phyloP scores from a whole-genome alignment of 2,888 invertebrate species.

The Athalia circularis region DNA sequence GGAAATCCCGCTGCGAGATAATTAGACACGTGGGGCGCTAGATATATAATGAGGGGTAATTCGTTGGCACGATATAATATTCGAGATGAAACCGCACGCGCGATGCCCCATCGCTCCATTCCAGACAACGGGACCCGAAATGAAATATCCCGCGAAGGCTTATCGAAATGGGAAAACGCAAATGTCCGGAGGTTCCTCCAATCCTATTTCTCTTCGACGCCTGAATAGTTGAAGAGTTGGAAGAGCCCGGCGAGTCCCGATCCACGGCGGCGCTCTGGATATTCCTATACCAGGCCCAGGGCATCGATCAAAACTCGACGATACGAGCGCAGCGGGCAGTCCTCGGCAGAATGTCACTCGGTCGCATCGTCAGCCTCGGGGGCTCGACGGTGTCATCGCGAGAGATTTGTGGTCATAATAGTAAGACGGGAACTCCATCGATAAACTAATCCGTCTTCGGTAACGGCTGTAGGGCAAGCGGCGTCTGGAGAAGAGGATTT shows the following conservation, averaged over 20 bases:
- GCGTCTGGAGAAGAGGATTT: background rate
- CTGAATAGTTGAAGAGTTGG: too few species aligned
- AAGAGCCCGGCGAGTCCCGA: too few species aligned
- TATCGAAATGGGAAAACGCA: background rate
- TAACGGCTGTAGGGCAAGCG: background rate
- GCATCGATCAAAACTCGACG: constrained; percentile 35
- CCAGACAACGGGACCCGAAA: background rate
- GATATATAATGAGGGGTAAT: constrained; percentile 25
- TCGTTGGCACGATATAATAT: constrained; percentile 7
- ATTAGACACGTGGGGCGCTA: constrained; percentile 29
- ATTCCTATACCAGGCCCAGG: background rate
- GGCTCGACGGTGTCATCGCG: background rate
- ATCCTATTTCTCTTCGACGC: too few species aligned
- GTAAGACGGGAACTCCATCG: constrained; percentile 11
- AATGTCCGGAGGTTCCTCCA: too few species aligned
- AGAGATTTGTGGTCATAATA: constrained; percentile 26
- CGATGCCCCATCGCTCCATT: background rate
- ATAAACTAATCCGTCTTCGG: constrained; percentile 42
- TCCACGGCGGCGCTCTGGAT: too few species aligned
- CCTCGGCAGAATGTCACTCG: constrained; percentile 14
- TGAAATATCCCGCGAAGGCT: too few species aligned
- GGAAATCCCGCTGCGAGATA: constrained; percentile 32
- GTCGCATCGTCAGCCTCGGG: background rate
- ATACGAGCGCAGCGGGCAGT: constrained; percentile 20
- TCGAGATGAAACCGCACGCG: background rate